A percentile compares a stretch with the other conserved stretches of the same genome.
phyloP scores from a whole-genome alignment of 37 sponge, comb jelly and placozoan genomes.

The Oopsacas minuta region DNA sequence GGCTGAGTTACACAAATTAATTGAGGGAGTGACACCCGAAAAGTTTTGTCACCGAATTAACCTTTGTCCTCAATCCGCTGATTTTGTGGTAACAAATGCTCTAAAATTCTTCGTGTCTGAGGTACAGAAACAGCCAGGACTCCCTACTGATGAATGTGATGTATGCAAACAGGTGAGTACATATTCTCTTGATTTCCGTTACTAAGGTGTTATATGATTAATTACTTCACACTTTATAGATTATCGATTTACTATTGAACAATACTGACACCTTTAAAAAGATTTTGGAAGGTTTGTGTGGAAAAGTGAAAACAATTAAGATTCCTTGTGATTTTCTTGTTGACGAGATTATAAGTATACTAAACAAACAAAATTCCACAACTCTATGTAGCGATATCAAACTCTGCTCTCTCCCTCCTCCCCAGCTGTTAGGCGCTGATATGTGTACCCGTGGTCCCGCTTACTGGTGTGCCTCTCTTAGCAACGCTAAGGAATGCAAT shows the following conservation, averaged over 20 bases:
- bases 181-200: background rate
- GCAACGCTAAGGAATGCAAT: slow-evolving; percentile 25
- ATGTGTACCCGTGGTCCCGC: slow-evolving; percentile 25
- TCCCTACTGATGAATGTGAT: background rate
- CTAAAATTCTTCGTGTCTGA: no score
- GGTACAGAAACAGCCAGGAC: background rate
- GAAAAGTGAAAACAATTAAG: no score
- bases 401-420: background rate
- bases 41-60: background rate
- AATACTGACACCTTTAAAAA: background rate
- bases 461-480: slow-evolving; percentile 24
- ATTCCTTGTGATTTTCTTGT: background rate
- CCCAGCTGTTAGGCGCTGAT: background rate
- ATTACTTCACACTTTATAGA: background rate
- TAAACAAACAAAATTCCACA: background rate
- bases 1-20: no score
- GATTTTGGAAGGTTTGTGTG: background rate
- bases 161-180: background rate
- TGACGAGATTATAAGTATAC: background rate
- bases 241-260: background rate
- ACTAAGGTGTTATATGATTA: no score
- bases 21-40: background rate
- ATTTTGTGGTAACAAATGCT: no score
- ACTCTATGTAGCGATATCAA: background rate
- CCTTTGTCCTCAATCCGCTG: no score